phyloP scores from a whole-genome alignment of 1,140 invertebrate genomes.

The Drosophila equinoxialis region DNA sequence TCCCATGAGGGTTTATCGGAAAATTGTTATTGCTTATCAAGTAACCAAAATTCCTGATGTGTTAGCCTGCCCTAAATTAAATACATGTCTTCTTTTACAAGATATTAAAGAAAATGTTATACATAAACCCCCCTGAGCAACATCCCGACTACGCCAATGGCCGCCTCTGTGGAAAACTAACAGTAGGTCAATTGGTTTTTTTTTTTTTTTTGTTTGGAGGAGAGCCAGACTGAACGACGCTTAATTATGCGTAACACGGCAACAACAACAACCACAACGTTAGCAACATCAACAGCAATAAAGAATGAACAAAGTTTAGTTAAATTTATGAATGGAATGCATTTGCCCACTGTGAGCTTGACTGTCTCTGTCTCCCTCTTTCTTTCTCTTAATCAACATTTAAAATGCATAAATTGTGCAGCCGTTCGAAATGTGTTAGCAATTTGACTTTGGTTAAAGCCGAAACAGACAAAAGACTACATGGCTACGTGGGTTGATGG shows the following conservation, averaged over 20 bases:
- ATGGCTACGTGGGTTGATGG: constrained; percentile 26
- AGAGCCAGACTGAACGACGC: constrained; percentile 62
- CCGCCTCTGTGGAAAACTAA: not conserved
- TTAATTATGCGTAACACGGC: constrained; percentile 77
- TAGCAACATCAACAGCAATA: constrained; percentile 28
- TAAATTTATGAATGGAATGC: constrained; percentile 57
- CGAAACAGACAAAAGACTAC: constrained; percentile 30
- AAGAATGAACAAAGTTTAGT: constrained; percentile 49
- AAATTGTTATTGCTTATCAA: too few species aligned
- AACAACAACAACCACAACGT: constrained; percentile 31
- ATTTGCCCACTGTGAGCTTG: constrained; percentile 25
- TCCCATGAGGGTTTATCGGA: too few species aligned
- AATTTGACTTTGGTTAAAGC: constrained; percentile 32
- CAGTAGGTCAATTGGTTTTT: constrained; percentile 66
- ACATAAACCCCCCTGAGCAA: too few species aligned
- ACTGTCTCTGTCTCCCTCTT: constrained; percentile 12
- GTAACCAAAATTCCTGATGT: too few species aligned
- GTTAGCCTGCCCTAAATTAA: too few species aligned
- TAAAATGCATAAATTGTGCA: constrained; percentile 62
- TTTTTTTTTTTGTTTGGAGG: constrained; percentile 26
- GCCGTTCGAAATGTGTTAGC: constrained; percentile 59
- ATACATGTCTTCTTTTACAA: too few species aligned
- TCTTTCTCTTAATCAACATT: constrained; percentile 48
- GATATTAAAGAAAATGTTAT: too few species aligned
- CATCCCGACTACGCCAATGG: not conserved